Evolutionary conservation across 2,797 vertebrate species (phyloP), one percentile per base, ranked within the genome.

Genomic region (Manis crassicaudata): DNA sequence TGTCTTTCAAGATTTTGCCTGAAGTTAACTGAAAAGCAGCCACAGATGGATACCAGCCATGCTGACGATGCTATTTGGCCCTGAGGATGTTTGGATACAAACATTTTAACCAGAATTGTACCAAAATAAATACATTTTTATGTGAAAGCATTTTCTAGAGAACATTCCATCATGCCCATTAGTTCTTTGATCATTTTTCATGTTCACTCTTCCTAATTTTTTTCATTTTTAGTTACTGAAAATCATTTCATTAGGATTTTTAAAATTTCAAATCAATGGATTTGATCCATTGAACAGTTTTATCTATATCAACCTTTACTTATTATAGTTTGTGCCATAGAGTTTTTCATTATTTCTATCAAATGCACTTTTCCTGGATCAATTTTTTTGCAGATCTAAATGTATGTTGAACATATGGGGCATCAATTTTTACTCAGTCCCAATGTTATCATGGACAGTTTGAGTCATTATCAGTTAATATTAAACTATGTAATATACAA

Each of bases 181-280:
- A 65, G 54, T 60, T 81, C 29, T 84, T 40, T 73, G 20, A 43
- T 70, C n/a, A 58, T 35, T 81, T 85, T 81, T 88, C 50, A 80
- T 63, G 73, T 5, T 12, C 63, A 12, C 3, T n/a, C 43, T 11
- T 93, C 18, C 65, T 52, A 76, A 20, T n/a, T 32, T 72, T 75
- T 52, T 60, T 17, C 58, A 46, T 16, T 50, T 79, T 50, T 86
- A 77, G 75, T 81, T 68, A 27, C 50, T 56, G 83, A 76, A 90
- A 80, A 90, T 89, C 14, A 77, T 58, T 88, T 91, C 50, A 70
- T 68, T 20, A 80, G 18, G 10, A 67, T 60, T 60, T 75, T 81
- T 63, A n/a, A 91, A 21, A 27, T 18, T 83, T 92, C 81, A 77
- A 73, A 77, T 82, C 77, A 63, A 62, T 14, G 80, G 67, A 89